Base-by-base conservation (phyloP, 2,113 vertebrate species). In the Larimichthys polyactis region DNA sequence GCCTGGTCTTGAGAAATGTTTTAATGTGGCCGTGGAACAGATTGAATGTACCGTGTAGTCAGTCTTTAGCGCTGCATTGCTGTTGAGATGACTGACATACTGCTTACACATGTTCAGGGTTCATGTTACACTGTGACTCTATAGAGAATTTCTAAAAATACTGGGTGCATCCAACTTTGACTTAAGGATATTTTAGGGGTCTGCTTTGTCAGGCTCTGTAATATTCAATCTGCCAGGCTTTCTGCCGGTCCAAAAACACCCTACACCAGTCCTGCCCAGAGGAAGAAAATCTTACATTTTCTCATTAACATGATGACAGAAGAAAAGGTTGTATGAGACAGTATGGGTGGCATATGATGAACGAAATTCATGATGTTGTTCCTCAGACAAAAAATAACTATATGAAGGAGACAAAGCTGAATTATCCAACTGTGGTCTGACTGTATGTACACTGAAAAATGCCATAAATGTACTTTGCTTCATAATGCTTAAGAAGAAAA, bases 51-150 rank as follows among this genome's bases (percentile, higher is more conserved):
- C 49, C 51, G n/a, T 79, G 57, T 69, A 36, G 75, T 87, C 65
- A 55, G 73, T 79, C 49, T 79, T 81, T 71, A 86, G 63, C 62
- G 59, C 58, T 67, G 44, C 43, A 69, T 49, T 84, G 78, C 83
- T 84, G 78, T 82, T 74, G 74, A 78, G n/a, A 67, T 68, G 27
- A 51, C 72, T 83, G 77, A 78, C 27, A 20, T 72, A 80, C 76
- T 88, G 82, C 84, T 90, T 75, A 80, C 66, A 87, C 77, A 69
- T 87, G 84, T 89, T 92, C 82, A 89, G 88, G 82, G 84, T 80
- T 91, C 85, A 83, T 87, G 51, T 86, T 86, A 67, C 87, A 90
- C 92, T 92, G 91, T 91, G 91, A 93, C 85, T 87, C 59, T 46
- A 48, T 32, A 67, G 77, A 71, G 71, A 75, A 81, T 87, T 83